phyloP scores from a whole-genome alignment of 2,888 invertebrate species.

The Trissonchulus sp. region DNA sequence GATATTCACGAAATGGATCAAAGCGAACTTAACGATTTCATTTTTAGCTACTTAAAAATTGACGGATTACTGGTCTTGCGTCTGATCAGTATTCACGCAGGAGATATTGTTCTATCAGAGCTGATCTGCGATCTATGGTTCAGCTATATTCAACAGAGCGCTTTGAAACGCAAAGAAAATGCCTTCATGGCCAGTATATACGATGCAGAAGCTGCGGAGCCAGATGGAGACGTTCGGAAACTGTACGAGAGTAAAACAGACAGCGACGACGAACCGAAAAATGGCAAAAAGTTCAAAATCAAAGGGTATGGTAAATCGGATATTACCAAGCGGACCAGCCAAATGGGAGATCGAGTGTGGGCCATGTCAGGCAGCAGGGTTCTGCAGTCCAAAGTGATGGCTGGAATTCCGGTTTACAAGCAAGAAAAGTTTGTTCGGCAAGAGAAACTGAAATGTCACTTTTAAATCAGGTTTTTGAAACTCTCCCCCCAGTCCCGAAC shows the following conservation, averaged over 20 bases:
- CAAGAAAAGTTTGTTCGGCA: slow-evolving; percentile 2
- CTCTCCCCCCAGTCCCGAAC: too few relatives aligned
- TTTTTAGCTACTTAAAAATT: background rate
- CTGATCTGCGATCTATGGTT: background rate
- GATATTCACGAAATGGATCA: background rate
- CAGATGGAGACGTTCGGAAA: background rate
- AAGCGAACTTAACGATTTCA: slow-evolving; percentile 1
- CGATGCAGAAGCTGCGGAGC: background rate
- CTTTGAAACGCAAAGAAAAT: background rate
- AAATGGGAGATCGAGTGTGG: slow-evolving; percentile 2
- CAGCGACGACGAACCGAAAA: slow-evolving; percentile 9
- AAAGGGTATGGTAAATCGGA: background rate
- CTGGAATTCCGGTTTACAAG: slow-evolving; percentile 6
- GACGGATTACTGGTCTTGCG: slow-evolving; percentile 6
- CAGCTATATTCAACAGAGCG: background rate
- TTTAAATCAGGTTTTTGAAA: too few relatives aligned
- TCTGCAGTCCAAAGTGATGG: slow-evolving; percentile 6
- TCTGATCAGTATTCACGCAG: slow-evolving; percentile 19
- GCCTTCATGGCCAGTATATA: background rate
- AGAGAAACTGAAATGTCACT: slow-evolving; percentile 7
- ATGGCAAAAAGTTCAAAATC: background rate
- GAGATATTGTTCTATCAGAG: slow-evolving; percentile 12
- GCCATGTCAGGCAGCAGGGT: slow-evolving; percentile 14
- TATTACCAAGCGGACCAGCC: background rate
- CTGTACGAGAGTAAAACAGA: background rate